A percentile compares a stretch with the other conserved stretches of the same genome.
phyloP scores from a whole-genome alignment of 2,113 vertebrate species.

The Octodon degus region DNA sequence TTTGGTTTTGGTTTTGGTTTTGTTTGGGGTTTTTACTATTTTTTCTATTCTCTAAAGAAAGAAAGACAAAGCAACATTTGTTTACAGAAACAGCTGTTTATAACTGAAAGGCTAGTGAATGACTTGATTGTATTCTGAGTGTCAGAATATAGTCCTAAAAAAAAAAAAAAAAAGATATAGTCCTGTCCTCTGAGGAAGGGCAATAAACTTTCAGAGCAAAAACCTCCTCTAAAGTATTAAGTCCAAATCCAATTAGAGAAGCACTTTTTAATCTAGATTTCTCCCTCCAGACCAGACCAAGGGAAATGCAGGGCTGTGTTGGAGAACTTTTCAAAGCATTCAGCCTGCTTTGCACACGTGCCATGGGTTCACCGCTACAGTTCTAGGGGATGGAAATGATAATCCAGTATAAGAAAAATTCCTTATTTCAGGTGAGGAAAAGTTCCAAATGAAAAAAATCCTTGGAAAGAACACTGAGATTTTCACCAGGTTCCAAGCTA shows the following conservation, averaged over 20 bases:
- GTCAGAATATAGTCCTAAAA: constrained; percentile 64
- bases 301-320: background rate
- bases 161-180: constrained; percentile 13
- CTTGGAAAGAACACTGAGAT: constrained; percentile 63
- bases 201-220: constrained; percentile 66
- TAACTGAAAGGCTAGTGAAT: constrained; percentile 69
- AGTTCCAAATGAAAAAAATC: constrained; percentile 55
- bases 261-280: constrained; percentile 51
- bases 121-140: constrained; percentile 68
- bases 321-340: background rate
- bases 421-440: constrained; percentile 69
- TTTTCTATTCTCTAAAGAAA: background rate
- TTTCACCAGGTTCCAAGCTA: constrained; percentile 55
- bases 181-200: constrained; percentile 60
- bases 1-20: too few species aligned
- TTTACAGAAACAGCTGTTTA: constrained; percentile 69
- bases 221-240: constrained; percentile 1
- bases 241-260: constrained; percentile 63
- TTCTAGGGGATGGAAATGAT: constrained; percentile 43
- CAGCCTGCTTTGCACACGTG: background rate
- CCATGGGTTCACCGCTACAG: background rate
- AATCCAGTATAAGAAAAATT: constrained; percentile 26
- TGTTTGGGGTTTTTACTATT: too few species aligned
- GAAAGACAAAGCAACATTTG: constrained; percentile 76
- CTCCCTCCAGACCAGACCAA: constrained; percentile 45